Conservation (phyloP, 2,797 vertebrate genomes). For the Gambusia yucatana region DNA sequence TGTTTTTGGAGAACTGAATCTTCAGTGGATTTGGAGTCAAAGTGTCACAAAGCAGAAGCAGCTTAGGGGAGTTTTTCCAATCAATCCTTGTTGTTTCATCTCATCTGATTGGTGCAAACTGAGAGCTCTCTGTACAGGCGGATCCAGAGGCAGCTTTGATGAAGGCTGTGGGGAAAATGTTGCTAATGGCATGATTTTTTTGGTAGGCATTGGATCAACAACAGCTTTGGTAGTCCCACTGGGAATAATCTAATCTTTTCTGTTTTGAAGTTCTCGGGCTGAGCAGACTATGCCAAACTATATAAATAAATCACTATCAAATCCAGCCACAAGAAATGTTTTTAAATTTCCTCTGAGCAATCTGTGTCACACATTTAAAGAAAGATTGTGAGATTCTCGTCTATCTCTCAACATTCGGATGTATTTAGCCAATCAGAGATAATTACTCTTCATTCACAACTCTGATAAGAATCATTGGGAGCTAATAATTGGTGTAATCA, state of each 20-base stretch:
- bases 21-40: constrained; percentile 45
- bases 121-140: constrained; percentile 28
- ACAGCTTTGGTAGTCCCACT: not conserved
- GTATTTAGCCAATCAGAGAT: not conserved
- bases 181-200: constrained; percentile 45
- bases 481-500: not conserved
- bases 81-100: constrained; percentile 56
- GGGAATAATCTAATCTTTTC: not conserved
- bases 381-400: not conserved
- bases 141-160: constrained; percentile 41
- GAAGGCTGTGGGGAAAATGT: constrained; percentile 22
- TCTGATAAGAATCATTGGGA: not conserved
- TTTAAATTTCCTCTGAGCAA: not conserved
- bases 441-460: not conserved
- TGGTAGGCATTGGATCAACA: constrained; percentile 29
- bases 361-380: not conserved
- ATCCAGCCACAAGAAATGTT: not conserved
- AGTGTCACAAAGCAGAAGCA: constrained; percentile 52
- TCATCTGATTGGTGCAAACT: constrained; percentile 38
- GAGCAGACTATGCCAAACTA: not conserved
- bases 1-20: constrained; percentile 54
- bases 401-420: not conserved
- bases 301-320: not conserved
- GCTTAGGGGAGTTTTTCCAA: constrained; percentile 48
- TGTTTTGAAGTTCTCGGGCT: not conserved